These are phyloP conservation scores for Mimachlamys varia DNA, from an alignment of 2,888 invertebrate genomes.

Conservation along the genomic window DNA sequence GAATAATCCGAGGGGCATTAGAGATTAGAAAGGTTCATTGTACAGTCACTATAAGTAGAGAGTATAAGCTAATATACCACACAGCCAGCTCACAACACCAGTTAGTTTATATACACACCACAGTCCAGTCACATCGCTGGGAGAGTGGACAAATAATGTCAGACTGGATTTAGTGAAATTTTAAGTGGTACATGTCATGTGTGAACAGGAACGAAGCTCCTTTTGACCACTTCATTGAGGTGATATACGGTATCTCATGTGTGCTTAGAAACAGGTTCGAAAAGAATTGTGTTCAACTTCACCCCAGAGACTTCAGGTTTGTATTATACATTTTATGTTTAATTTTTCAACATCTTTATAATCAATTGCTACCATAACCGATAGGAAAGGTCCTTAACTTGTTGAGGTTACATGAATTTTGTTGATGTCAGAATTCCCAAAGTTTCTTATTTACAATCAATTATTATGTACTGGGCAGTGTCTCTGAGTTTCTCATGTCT, in stretches of 20 bases:
- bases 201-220: background rate
- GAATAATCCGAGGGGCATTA: too few relatives aligned
- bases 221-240: background rate
- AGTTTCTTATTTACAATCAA: too few relatives aligned
- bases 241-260: background rate
- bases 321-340: background rate
- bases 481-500: too few relatives aligned
- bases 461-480: too few relatives aligned
- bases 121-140: background rate
- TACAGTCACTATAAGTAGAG: background rate
- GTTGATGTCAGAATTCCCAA: too few relatives aligned
- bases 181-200: constrained; percentile 25
- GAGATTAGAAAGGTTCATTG: background rate
- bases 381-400: too few relatives aligned
- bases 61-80: background rate
- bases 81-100: background rate
- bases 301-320: background rate
- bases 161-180: background rate
- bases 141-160: background rate
- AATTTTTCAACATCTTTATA: background rate
- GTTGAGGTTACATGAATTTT: too few relatives aligned
- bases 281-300: background rate
- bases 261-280: background rate
- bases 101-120: background rate
- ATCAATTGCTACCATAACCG: too few relatives aligned